These are phyloP conservation scores for Apamea sordens DNA, from an alignment of 2,888 invertebrate species.

Conservation along the genomic window DNA sequence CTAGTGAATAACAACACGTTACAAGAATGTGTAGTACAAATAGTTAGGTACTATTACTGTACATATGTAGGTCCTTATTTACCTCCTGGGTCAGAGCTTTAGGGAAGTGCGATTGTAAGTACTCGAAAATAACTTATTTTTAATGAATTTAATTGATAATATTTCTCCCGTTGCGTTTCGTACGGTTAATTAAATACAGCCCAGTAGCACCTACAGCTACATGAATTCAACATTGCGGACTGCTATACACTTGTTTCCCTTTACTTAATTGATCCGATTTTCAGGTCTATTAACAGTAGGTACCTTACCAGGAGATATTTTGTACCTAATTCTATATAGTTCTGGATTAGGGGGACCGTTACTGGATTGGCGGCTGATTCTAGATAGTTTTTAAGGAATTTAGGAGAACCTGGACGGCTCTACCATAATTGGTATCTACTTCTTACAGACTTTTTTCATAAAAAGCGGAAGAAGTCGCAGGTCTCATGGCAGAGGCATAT, in stretches of 20 bases:
- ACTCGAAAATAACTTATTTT: not conserved
- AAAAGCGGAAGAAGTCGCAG: not conserved
- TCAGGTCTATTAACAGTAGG: not conserved
- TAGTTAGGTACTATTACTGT: not conserved
- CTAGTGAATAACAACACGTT: constrained; percentile 19
- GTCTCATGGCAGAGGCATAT: not conserved
- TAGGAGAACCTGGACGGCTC: not conserved
- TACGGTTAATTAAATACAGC: not conserved
- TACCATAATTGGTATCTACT: not conserved
- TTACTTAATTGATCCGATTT: not conserved
- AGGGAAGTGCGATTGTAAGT: not conserved
- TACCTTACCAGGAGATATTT: not conserved
- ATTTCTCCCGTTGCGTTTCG: not conserved
- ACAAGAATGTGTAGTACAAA: constrained; percentile 14
- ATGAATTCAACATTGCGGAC: not conserved
- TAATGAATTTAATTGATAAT: not conserved
- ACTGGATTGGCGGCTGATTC: not conserved
- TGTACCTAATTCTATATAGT: not conserved
- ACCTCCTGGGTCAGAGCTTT: not conserved
- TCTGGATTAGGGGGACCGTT: not conserved
- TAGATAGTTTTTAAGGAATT: not conserved
- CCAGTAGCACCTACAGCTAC: not conserved
- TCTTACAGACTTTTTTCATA: not conserved
- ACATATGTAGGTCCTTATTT: not conserved
- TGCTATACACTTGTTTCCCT: constrained; percentile 4